Evolutionary conservation across 1,140 invertebrate genomes (phyloP).

Genomic region (Drosophila littoralis): DNA sequence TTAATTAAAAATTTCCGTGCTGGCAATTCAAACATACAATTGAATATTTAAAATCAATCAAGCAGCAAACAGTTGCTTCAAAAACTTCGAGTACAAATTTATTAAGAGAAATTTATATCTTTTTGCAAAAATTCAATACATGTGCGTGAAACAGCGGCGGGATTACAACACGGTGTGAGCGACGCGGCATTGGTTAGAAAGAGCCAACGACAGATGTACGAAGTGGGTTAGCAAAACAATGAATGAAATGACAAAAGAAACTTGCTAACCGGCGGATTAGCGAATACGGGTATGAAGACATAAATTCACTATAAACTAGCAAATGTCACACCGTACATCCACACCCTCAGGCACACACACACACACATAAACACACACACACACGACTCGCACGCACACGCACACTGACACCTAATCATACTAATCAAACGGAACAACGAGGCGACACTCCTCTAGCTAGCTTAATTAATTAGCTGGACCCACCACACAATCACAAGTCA

Average conservation of each 20-base stretch:
- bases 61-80: neutral
- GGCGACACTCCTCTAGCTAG: conserved; percentile 35
- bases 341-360: conserved; percentile 11
- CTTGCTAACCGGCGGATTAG: conserved; percentile 60
- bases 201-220: conserved; percentile 35
- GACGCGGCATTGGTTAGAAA: conserved; percentile 11
- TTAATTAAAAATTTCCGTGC: conserved; percentile 17
- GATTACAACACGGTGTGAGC: conserved; percentile 12
- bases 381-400: conserved; percentile 3
- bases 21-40: neutral
- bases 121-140: conserved; percentile 25
- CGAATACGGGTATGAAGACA: conserved; percentile 11
- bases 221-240: conserved; percentile 63
- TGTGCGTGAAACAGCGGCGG: conserved; percentile 38
- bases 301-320: conserved; percentile 53
- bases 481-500: conserved; percentile 31
- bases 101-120: neutral
- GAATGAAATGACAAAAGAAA: conserved; percentile 37
- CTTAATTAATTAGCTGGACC: conserved; percentile 75
- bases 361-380: conserved; percentile 23
- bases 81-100: conserved; percentile 3
- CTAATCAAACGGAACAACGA: conserved; percentile 37
- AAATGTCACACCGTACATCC: conserved; percentile 43
- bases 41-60: neutral
- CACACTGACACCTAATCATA: conserved; percentile 11